Base-by-base conservation (phyloP, 2,113 vertebrate species). In the Eira barbara region DNA sequence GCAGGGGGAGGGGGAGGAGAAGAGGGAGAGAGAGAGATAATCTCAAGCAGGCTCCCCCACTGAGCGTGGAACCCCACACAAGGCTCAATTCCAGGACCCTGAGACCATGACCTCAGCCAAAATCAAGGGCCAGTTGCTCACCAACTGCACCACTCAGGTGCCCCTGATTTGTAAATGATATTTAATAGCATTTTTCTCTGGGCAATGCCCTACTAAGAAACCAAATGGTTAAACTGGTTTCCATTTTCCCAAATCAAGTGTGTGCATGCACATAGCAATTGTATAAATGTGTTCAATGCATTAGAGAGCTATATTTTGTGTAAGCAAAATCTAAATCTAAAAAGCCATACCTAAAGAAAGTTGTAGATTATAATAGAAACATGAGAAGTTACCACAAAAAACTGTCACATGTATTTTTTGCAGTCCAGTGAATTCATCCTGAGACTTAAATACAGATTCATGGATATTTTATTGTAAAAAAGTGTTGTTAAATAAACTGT, bases 141-240 rank as follows among this genome's bases (percentile, higher is more conserved):
- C 17, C 2, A 1, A 36, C 14, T 67, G 31, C 6, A 20, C 67
- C 34, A 69, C 34, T 18, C 67, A 69, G 8, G 67, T 36, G 34
- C 18, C 67, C 34, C 57, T 63, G 57, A 90, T 87, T 88, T 76
- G 4, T 90, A 90, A 85, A 42, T 49, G 89, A 42, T 31, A 86
- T 74, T 88, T 93, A 36, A 83, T n/a, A 89, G 36, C 73, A 55
- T 83, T 95, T 97, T 86, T 67, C 49, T 97, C 59, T 93, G 81
- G 7, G 27, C 73, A 52, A 82, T 94, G 84, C 69, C 27, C 18
- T 52, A 11, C n/a, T 87, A 80, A 92, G 13, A 86, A 86, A n/a
- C 21, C 42, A 86, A 94, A 91, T 94, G 13, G 23, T 80, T 80
- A 49, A 84, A 96, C 73, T 67, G 57, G 14, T 34, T 78, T 57